A percentile compares a stretch with the other conserved stretches of the same genome.
phyloP scores from a whole-genome alignment of 2,113 vertebrate species.

The Percopsis transmontana region DNA sequence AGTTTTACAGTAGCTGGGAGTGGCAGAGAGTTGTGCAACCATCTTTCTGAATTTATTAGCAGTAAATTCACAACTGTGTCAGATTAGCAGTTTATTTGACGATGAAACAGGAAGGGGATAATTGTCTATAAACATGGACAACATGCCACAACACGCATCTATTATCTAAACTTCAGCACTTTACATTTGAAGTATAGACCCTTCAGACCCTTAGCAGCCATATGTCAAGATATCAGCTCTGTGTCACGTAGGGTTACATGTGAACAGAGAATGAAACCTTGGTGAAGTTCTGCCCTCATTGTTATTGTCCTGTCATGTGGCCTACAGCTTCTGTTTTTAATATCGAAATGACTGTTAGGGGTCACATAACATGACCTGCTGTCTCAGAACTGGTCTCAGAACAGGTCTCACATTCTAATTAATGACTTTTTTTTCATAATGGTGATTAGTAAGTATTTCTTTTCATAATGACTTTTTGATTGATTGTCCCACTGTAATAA shows the following conservation, averaged over 20 bases:
- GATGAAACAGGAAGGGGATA: not conserved
- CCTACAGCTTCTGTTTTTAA: constrained; percentile 6
- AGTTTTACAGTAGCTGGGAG: constrained; percentile 13
- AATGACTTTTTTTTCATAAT: too few species aligned
- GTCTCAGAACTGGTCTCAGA: too few species aligned
- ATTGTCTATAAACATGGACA: not conserved
- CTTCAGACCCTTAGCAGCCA: not conserved
- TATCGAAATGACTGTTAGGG: not conserved
- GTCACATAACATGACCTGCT: not conserved
- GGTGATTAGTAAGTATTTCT: too few species aligned
- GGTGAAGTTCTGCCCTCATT: constrained; percentile 1
- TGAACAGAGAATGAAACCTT: not conserved
- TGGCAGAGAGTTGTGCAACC: constrained; percentile 3
- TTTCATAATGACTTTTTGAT: too few species aligned
- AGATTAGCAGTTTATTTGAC: not conserved
- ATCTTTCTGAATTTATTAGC: constrained; percentile 13
- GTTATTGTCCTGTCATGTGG: constrained; percentile 11
- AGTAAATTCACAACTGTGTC: constrained; percentile 1
- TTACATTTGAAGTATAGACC: not conserved
- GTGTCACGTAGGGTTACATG: not conserved
- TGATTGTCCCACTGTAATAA: too few species aligned
- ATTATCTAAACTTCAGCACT: not conserved
- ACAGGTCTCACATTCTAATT: too few species aligned
- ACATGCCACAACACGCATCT: not conserved
- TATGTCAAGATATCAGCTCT: not conserved